Evolutionary conservation across 2,797 vertebrate species (phyloP), one percentile per base, ranked within the genome.

Genomic region (Cossypha caffra): DNA sequence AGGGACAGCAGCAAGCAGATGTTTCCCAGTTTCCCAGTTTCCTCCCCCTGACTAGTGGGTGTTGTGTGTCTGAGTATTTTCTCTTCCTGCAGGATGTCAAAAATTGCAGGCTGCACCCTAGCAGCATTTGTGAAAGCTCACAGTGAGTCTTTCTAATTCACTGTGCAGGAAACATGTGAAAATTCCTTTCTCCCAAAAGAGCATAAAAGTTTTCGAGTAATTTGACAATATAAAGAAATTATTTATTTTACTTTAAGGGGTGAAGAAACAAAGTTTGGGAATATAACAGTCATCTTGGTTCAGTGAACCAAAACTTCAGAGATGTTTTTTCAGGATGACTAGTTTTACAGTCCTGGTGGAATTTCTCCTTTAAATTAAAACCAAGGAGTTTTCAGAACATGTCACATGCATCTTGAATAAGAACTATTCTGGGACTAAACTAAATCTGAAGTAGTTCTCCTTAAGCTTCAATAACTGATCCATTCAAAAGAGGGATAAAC

Each of bases 331-430:
- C 47, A 90, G 79, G 61, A 63, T 90, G 82, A 76, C 50, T 80
- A 29, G 13, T 83, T 88, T 71, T 68, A 68, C 16, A 72, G 57
- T 45, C 66, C 64, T 64, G 7, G n/a, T 57, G n/a, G 54, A 86
- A 68, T 80, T 88, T 92, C 35, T 72, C 23, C 43, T 90, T 95
- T 94, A 89, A 85, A 78, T 90, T 93, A 90, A 92, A 96, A 79
- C 3, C 14, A 38, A 84, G 13, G 18, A 35, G 16, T 80, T 93
- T 90, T 80, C 38, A 80, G 54, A 86, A 67, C 38, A 33, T 25
- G 2, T 75, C 86, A 48, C 13, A 26, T 55, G 23, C 29, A 68
- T 51, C 47, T 80, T 47, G 54, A 86, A 38, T 50, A 77, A 77
- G 45, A 79, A 59, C 23, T 82, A 31, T 83, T 88, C 35, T 52